Conservation (phyloP, 2,888 invertebrate species). For the Yponomeuta evonymella region DNA sequence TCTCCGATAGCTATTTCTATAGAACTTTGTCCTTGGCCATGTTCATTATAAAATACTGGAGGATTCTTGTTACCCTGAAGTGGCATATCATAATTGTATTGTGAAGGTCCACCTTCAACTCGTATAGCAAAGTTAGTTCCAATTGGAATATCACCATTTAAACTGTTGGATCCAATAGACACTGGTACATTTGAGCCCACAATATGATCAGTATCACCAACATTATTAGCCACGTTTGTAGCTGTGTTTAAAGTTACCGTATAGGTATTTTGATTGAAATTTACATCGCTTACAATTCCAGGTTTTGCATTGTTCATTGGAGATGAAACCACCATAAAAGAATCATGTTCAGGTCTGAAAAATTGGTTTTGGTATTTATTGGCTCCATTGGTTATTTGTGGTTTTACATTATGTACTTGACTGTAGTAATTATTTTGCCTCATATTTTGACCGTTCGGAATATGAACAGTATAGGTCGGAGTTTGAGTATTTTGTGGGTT, state of each 20-base stretch:
- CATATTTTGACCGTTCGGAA: conserved; percentile 41
- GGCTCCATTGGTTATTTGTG: conserved; percentile 27
- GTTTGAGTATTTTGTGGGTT: conserved; percentile 52
- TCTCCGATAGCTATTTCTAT: conserved; percentile 41
- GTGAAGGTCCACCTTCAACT: conserved; percentile 55
- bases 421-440: conserved; percentile 34
- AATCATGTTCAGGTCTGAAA: conserved; percentile 12
- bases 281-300: conserved; percentile 32
- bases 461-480: conserved; percentile 59
- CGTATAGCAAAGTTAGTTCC: conserved; percentile 69
- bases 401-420: conserved; percentile 24
- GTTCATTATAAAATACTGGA: conserved; percentile 36
- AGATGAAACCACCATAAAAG: conserved; percentile 35
- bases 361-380: conserved; percentile 2
- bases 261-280: conserved; percentile 48
- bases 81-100: conserved; percentile 44
- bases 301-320: conserved; percentile 41
- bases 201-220: conserved; percentile 44
- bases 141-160: conserved; percentile 67
- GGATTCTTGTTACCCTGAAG: conserved; percentile 37
- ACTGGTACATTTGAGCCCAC: conserved; percentile 59
- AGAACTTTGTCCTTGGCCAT: conserved; percentile 29
- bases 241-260: conserved; percentile 59
- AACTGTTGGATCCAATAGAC: conserved; percentile 43
- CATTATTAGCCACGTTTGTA: conserved; percentile 51